These are phyloP conservation scores for Drosophila virilis DNA, from an alignment of 1,140 invertebrate species.

Conservation along the genomic window DNA sequence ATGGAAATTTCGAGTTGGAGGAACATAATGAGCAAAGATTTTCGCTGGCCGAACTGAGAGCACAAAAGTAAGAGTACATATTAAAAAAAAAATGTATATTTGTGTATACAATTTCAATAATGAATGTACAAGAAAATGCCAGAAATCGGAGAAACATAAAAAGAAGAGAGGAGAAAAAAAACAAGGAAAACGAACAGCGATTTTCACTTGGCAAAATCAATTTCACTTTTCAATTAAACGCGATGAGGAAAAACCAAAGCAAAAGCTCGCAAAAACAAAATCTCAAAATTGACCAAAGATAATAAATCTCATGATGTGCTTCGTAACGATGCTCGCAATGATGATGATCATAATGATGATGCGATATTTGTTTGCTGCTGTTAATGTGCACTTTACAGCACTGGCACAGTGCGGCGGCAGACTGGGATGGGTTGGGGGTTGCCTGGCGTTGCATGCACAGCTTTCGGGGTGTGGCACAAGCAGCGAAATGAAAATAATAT, in stretches of 20 bases:
- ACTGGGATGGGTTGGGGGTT: neutral
- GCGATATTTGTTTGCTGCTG: slow-evolving; percentile 15
- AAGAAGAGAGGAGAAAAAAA: slow-evolving; percentile 14
- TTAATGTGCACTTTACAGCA: slow-evolving; percentile 1
- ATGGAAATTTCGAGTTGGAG: slow-evolving; percentile 17
- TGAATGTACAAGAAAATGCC: slow-evolving; percentile 47
- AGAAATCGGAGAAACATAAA: slow-evolving; percentile 3
- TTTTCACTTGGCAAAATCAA: slow-evolving; percentile 64
- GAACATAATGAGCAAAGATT: slow-evolving; percentile 33
- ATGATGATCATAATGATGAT: slow-evolving; percentile 13
- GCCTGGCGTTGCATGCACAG: neutral
- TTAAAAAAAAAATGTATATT: slow-evolving; percentile 7
- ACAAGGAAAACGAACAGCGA: slow-evolving; percentile 40
- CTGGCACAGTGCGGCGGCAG: too few species aligned
- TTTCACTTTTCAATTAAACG: slow-evolving; percentile 76
- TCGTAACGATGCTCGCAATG: slow-evolving; percentile 15
- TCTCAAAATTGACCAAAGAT: slow-evolving; percentile 20
- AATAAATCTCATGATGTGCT: slow-evolving; percentile 13
- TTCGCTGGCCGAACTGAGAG: slow-evolving; percentile 10
- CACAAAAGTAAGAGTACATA: slow-evolving; percentile 6
- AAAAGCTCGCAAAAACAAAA: slow-evolving; percentile 13
- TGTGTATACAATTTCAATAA: slow-evolving; percentile 57
- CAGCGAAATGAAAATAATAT: slow-evolving; percentile 50
- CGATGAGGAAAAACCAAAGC: slow-evolving; percentile 16
- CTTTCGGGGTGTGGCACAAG: slow-evolving; percentile 6